Percentiles rank a stretch among this genome's conserved stretches.
Conservation (phyloP, 2,888 invertebrate genomes). For the Troglohyphantes excavatus region DNA sequence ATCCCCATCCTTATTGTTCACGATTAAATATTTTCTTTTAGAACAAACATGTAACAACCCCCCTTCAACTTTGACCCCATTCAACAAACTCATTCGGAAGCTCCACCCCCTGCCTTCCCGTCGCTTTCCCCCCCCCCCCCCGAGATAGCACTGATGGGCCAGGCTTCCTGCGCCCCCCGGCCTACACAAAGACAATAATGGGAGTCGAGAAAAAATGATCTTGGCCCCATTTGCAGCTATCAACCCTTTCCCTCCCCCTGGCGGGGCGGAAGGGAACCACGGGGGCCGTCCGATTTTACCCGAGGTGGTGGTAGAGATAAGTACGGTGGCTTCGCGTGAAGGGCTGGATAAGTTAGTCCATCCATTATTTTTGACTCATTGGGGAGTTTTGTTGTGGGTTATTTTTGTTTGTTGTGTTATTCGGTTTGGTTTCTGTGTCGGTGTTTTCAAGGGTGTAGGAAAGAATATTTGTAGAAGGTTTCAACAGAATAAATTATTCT, state of each 20-base stretch:
- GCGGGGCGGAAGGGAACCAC: conserved; percentile 51
- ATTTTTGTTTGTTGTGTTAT: too few species aligned
- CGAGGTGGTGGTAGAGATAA: conserved; percentile 34
- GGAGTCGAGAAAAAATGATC: conserved; percentile 52
- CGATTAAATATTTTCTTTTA: not conserved
- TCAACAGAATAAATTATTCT: too few species aligned
- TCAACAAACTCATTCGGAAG: conserved; percentile 13
- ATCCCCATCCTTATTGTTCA: not conserved
- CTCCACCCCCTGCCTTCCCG: not conserved
- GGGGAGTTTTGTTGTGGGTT: not conserved
- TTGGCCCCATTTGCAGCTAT: conserved; percentile 52
- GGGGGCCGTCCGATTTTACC: not conserved
- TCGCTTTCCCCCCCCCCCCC: not conserved
- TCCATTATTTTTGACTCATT: too few species aligned
- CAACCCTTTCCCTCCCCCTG: conserved; percentile 59
- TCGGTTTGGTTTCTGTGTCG: conserved; percentile 1
- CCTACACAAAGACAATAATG: conserved; percentile 16
- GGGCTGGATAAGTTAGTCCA: too few species aligned
- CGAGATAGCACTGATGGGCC: conserved; percentile 26
- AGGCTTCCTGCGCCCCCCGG: conserved; percentile 10
- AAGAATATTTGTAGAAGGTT: too few species aligned
- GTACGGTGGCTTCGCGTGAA: conserved; percentile 2
- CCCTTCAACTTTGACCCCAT: conserved; percentile 18
- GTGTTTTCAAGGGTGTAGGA: too few species aligned
- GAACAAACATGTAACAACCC: not conserved